phyloP scores from a whole-genome alignment of 1,140 invertebrate genomes.

The Tetragonula clypearis region DNA sequence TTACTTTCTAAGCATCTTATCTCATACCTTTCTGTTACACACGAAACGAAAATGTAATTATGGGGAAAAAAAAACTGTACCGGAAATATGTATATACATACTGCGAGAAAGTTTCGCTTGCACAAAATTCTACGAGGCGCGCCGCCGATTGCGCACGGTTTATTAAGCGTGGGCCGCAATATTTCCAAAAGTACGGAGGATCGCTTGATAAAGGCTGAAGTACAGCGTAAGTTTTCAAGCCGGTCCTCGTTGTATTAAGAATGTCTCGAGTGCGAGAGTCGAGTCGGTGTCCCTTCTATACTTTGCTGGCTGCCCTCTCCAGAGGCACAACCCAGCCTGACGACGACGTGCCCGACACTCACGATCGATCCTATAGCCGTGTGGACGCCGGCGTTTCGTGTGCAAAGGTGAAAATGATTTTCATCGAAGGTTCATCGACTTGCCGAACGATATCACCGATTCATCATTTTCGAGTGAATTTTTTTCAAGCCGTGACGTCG shows the following conservation, averaged over 20 bases:
- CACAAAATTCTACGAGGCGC: background rate
- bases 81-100: background rate
- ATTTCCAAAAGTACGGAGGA: constrained; percentile 36
- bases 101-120: background rate
- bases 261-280: constrained; percentile 62
- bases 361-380: constrained; percentile 65
- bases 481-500: background rate
- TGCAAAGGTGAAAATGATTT: background rate
- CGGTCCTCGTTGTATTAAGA: constrained; percentile 56
- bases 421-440: background rate
- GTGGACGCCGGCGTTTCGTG: constrained; percentile 48
- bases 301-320: constrained; percentile 2
- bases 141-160: background rate
- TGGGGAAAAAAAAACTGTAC: background rate
- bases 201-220: background rate
- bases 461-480: background rate
- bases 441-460: background rate
- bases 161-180: background rate
- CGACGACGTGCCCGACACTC: constrained; percentile 72
- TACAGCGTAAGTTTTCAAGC: constrained; percentile 37
- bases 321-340: constrained; percentile 64
- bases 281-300: constrained; percentile 54
- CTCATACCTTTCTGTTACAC: background rate
- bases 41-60: background rate
- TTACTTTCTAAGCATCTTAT: too few relatives aligned